A percentile compares a stretch with the other conserved stretches of the same genome.
These are phyloP conservation scores for Acromyrmex echinatior DNA, from an alignment of 1,140 invertebrate genomes.

Conservation along the genomic window DNA sequence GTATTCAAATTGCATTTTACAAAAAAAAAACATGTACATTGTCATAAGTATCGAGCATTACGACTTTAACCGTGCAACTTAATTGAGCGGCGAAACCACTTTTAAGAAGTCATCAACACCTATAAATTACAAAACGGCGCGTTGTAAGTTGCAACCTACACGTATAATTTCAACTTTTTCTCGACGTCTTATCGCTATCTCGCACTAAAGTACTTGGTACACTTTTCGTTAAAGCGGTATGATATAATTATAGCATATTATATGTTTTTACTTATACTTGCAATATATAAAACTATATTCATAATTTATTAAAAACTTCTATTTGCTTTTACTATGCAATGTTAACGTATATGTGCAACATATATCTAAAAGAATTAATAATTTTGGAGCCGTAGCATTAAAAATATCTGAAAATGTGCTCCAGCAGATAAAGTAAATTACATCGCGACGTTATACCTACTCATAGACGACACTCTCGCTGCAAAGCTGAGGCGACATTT, in stretches of 20 bases:
- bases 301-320: neutral
- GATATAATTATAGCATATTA: neutral
- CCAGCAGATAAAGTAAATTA: conserved; percentile 59
- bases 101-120: conserved; percentile 50
- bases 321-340: neutral
- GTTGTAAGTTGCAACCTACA: conserved; percentile 9
- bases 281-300: neutral
- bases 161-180: conserved; percentile 16
- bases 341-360: neutral
- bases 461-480: neutral
- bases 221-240: neutral
- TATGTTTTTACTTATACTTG: neutral
- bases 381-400: neutral
- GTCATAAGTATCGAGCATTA: conserved; percentile 24
- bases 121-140: conserved; percentile 54
- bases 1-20: conserved; percentile 44
- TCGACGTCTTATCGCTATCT: conserved; percentile 22
- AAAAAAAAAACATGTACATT: conserved; percentile 8
- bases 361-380: conserved; percentile 14
- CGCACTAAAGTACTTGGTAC: neutral
- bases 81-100: conserved; percentile 45
- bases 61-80: conserved; percentile 9
- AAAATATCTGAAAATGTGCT: conserved; percentile 31
- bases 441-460: conserved; percentile 10
- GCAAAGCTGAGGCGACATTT: conserved; percentile 49